Percentiles rank a stretch among this genome's conserved stretches.
phyloP scores from a whole-genome alignment of 2,888 invertebrate species.

The Linyphia triangularis region DNA sequence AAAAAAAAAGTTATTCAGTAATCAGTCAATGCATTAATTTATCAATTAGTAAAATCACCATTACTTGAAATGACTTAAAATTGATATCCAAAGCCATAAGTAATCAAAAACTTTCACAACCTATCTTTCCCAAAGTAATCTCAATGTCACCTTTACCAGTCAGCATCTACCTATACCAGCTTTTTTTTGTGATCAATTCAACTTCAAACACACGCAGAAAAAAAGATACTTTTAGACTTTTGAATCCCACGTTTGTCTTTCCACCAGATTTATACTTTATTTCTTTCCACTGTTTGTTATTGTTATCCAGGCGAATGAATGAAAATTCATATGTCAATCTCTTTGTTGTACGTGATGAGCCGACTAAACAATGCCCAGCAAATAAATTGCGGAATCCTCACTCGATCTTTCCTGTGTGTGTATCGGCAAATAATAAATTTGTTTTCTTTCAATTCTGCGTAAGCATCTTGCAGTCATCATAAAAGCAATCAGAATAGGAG shows the following conservation, averaged over 20 bases:
- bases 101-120: too few relatives aligned
- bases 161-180: not conserved
- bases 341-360: not conserved
- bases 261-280: constrained; percentile 45
- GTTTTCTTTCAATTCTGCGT: constrained; percentile 42
- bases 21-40: too few relatives aligned
- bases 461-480: not conserved
- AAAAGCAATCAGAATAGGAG: constrained; percentile 24
- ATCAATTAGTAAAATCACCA: too few relatives aligned
- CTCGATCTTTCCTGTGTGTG: not conserved
- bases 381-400: constrained; percentile 45
- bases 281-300: constrained; percentile 45
- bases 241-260: constrained; percentile 41
- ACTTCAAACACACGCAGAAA: not conserved
- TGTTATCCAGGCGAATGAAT: constrained; percentile 33
- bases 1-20: too few relatives aligned
- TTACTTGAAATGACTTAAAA: too few relatives aligned
- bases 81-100: too few relatives aligned
- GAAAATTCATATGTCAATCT: not conserved
- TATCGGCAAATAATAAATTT: constrained; percentile 62
- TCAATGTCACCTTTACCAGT: constrained; percentile 24
- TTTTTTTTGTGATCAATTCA: not conserved
- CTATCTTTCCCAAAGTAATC: not conserved
- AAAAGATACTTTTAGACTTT: constrained; percentile 36
- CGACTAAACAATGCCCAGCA: constrained; percentile 54